Evolutionary conservation across 1,140 invertebrate species (phyloP), one percentile per base, ranked within the genome.

Genomic region (Lepidurus arcticus): DNA sequence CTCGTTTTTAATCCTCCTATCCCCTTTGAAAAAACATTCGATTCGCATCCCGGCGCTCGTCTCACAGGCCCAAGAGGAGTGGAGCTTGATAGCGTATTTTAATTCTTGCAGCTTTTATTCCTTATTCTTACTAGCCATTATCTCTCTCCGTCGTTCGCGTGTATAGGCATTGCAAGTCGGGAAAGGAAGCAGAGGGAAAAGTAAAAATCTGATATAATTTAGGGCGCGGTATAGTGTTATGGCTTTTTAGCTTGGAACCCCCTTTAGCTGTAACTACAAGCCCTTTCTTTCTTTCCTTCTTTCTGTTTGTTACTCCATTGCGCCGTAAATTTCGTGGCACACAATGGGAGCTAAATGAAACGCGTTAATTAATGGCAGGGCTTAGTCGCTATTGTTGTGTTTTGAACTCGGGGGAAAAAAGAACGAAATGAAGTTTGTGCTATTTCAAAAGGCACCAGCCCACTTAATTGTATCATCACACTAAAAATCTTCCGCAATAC

Each of bases 321-420:
- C 53, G 13, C n/a, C 53, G 53, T 65, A 65, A 21, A 65, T 65
- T 65, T 65, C 53, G n/a, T 65, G 53, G 53, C 53, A 65, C 53
- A 65, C 53, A 65, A 65, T 65, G 53, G 53, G 53, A 65, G 53
- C 53, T 65, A 65, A 65, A 65, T 65, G 53, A 65, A 65, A 65
- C 53, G 53, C 53, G 53, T 65, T 65, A 65, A 65, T 65, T 65
- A 65, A 65, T 65, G 53, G 16, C 53, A 65, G 13, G 53, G 53
- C 53, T 65, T 9, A 65, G 16, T 21, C 53, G 53, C 21, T 65
- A 65, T 65, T 65, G 53, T 65, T 7, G 9, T 65, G 47, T 65
- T 65, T 65, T 47, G 21, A 65, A 65, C 16, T 65, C 53, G 7
- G 53, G 21, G 53, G 13, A 65, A 65, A 21, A 21, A 65, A 65